Base-by-base conservation (phyloP, 2,888 invertebrate species). In the Malacosoma neustria region DNA sequence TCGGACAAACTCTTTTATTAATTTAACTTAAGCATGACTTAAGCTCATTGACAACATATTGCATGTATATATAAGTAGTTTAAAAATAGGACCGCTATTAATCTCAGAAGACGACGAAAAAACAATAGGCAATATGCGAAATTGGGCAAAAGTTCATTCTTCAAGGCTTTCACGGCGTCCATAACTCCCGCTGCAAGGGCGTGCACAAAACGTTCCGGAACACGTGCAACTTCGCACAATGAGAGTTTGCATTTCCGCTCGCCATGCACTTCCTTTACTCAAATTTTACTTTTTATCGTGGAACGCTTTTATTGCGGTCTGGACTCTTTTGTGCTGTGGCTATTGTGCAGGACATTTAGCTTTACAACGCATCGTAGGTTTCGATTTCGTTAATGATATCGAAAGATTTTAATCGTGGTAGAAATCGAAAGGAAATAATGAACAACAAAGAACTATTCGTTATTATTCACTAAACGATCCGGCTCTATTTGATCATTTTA, bases 171-270 rank as follows among this genome's bases (percentile, higher is more conserved):
- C 60, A 53, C 55, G 68, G 59, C 59, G 51, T 52, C 61, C 61
- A 58, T 59, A 53, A 53, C 49, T 22, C 22, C 22, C 58, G 61
- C 50, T 63, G 68, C 68, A 72, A 66, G 72, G 68, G 67, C 63
- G 64, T 62, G 65, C 65, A 79, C 75, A 81, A 75, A 81, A 77
- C 74, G 57, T 57, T 61, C 77, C 81, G 82, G 82, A 76, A 80
- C 85, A 84, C 85, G 85, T 84, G 85, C 81, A 81, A 68, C 58
- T 79, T 77, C 65, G 81, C 82, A 84, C 81, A 85, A 85, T 75
- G 65, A 62, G 67, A 76, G 76, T 85, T 84, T 85, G 85, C 85
- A 85, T 85, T 85, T 85, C 85, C 85, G 84, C 65, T 70, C 77
- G 73, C 46, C 75, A 66, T 84, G 85, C 84, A 85, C 84, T 85